phyloP scores from a whole-genome alignment of 2,113 vertebrate species.

The Kobus ellipsiprymnus region DNA sequence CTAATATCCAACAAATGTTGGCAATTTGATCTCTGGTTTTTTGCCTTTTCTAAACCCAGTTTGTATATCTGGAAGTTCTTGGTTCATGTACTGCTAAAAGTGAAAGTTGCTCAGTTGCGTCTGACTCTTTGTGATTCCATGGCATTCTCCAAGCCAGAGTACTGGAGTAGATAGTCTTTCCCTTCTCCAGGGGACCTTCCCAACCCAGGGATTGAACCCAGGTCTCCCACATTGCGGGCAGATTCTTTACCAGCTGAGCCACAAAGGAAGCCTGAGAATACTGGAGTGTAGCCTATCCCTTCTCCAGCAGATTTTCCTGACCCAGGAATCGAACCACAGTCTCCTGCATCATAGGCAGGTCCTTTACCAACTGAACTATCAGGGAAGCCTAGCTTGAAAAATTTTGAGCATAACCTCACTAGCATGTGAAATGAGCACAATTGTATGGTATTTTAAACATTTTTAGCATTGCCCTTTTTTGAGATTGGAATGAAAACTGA shows the following conservation, averaged over 20 bases:
- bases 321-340: neutral
- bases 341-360: neutral
- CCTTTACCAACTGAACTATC: neutral
- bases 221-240: neutral
- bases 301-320: neutral
- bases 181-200: neutral
- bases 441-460: neutral
- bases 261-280: neutral
- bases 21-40: neutral
- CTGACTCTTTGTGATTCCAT: neutral
- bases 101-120: fast-evolving
- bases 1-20: neutral
- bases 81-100: neutral
- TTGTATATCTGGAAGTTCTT: neutral
- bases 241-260: neutral
- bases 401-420: neutral
- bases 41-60: neutral
- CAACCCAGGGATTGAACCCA: neutral
- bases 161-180: neutral
- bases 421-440: neutral
- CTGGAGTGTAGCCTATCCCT: neutral
- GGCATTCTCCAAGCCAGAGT: neutral
- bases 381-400: neutral
- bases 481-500: neutral
- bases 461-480: neutral